These are phyloP conservation scores for Phymatocera aterrima DNA, from an alignment of 2,888 invertebrate species.

Conservation along the genomic window DNA sequence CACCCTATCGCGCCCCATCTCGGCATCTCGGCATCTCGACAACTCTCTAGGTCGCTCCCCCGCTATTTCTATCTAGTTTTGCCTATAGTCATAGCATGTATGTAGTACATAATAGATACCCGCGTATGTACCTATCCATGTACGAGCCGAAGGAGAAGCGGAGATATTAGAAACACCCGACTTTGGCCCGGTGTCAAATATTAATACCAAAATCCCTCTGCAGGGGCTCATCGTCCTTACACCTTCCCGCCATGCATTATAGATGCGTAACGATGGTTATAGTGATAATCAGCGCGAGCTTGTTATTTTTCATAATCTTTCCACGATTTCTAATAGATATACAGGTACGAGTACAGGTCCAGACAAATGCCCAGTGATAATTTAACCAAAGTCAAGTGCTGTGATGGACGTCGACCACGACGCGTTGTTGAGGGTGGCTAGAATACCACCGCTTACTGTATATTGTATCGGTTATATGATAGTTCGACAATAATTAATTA, in stretches of 20 bases:
- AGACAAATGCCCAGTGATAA: background rate
- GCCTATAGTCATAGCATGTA: background rate
- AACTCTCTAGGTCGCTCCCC: conserved; percentile 17
- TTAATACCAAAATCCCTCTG: background rate
- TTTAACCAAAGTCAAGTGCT: conserved; percentile 2
- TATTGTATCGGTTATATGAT: background rate
- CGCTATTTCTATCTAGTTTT: background rate
- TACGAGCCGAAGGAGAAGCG: background rate
- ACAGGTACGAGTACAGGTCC: background rate
- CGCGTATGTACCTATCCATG: no score
- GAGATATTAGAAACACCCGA: conserved; percentile 7
- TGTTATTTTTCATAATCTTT: background rate
- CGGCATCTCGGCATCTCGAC: conserved; percentile 24
- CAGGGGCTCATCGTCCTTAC: background rate
- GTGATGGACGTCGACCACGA: conserved; percentile 1
- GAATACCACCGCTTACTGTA: background rate
- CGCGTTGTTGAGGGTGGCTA: background rate
- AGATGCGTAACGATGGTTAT: no score
- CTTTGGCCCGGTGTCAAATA: conserved; percentile 36
- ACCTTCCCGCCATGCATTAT: background rate
- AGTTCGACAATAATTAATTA: conserved; percentile 14
- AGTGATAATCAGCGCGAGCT: background rate
- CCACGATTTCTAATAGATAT: background rate
- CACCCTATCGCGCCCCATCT: conserved; percentile 39
- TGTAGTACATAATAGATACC: no score